Evolutionary conservation across 1,140 invertebrate genomes (phyloP).

Genomic region (Danaus melanippus): DNA sequence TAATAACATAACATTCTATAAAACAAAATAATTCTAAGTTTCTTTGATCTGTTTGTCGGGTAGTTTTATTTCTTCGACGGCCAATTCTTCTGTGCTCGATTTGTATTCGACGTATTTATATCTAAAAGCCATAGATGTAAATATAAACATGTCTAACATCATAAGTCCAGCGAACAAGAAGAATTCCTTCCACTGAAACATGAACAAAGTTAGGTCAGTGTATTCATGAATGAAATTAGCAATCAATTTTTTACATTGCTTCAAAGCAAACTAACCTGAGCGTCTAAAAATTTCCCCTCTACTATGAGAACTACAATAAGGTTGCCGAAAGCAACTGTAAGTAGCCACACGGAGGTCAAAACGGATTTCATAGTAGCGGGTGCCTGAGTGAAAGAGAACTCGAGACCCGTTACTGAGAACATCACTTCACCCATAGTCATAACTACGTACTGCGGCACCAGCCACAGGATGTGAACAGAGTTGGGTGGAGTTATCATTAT

Average conservation of each 20-base stretch:
- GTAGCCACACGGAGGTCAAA: slow-evolving; percentile 89
- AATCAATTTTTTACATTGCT: neutral
- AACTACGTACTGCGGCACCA: slow-evolving; percentile 89
- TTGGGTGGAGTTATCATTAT: slow-evolving; percentile 77
- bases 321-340: slow-evolving; percentile 94
- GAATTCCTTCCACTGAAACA: slow-evolving; percentile 85
- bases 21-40: slow-evolving; percentile 6
- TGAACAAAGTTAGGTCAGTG: slow-evolving; percentile 3
- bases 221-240: neutral
- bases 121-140: slow-evolving; percentile 81
- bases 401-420: slow-evolving; percentile 93
- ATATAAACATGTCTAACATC: slow-evolving; percentile 86
- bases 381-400: slow-evolving; percentile 93
- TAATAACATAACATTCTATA: slow-evolving; percentile 8
- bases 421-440: slow-evolving; percentile 88
- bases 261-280: slow-evolving; percentile 71
- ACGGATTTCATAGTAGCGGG: slow-evolving; percentile 93
- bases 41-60: slow-evolving; percentile 15
- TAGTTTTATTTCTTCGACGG: slow-evolving; percentile 44
- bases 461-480: slow-evolving; percentile 84
- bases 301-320: slow-evolving; percentile 89
- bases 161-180: slow-evolving; percentile 91
- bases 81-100: slow-evolving; percentile 45
- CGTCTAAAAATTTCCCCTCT: slow-evolving; percentile 76
- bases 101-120: slow-evolving; percentile 77